phyloP scores from a whole-genome alignment of 35 echinoderm and acorn worm species.

The Lytechinus pictus region DNA sequence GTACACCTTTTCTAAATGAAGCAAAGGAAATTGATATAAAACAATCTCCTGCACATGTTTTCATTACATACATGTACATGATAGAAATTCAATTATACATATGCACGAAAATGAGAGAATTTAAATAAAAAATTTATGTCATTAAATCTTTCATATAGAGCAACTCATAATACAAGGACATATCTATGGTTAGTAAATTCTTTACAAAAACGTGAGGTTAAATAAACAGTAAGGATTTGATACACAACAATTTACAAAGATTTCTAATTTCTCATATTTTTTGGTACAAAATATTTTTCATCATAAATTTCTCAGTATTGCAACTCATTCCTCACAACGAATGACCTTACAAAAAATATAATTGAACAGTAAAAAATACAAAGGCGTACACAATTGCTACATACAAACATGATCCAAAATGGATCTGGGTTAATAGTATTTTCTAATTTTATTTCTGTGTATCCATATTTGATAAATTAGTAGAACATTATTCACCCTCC shows the following conservation, averaged over 20 bases:
- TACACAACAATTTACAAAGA: neutral
- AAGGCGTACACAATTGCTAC: neutral
- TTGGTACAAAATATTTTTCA: slow-evolving; percentile 18
- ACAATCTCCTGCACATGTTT: neutral
- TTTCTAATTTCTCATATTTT: slow-evolving; percentile 20
- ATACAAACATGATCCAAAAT: neutral
- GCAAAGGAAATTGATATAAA: slow-evolving; percentile 34
- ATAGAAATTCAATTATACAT: slow-evolving; percentile 29
- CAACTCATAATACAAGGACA: neutral
- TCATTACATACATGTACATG: neutral
- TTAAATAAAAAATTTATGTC: neutral
- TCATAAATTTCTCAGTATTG: slow-evolving; percentile 21
- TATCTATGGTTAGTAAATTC: neutral
- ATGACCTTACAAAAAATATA: slow-evolving; percentile 22
- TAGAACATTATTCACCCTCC: neutral
- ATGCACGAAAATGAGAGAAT: slow-evolving; percentile 14
- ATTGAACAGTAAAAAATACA: slow-evolving; percentile 20
- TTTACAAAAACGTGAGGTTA: neutral
- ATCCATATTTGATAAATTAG: neutral
- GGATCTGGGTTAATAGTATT: neutral
- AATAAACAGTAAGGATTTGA: neutral
- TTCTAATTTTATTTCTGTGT: neutral
- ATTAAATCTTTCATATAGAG: slow-evolving; percentile 27
- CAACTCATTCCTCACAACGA: neutral
- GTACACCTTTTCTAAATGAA: slow-evolving; percentile 52